phyloP scores from a whole-genome alignment of 2,113 vertebrate genomes.

The Mobula birostris region DNA sequence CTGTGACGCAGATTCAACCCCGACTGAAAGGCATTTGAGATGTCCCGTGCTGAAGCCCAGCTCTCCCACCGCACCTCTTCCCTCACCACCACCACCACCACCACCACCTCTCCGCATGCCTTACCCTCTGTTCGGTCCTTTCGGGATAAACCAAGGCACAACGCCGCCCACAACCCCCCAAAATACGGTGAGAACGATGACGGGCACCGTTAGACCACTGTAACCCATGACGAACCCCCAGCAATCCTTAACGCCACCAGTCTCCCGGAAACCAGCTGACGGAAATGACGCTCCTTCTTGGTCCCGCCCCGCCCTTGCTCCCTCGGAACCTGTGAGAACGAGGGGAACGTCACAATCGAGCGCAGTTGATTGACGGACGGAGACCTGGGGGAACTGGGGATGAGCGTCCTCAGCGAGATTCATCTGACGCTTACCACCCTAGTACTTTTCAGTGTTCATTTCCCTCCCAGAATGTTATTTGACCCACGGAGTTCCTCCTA shows the following conservation, averaged over 20 bases:
- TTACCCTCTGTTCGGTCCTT: constrained; percentile 89
- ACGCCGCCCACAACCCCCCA: constrained; percentile 78
- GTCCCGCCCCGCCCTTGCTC: not conserved
- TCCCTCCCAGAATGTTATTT: too few relatives aligned
- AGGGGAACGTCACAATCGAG: not conserved
- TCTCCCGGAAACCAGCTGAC: not conserved
- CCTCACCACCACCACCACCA: not conserved
- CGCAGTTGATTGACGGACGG: too few relatives aligned
- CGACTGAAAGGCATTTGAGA: not conserved
- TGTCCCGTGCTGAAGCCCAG: accelerated
- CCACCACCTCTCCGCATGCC: constrained; percentile 42
- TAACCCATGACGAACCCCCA: constrained; percentile 59
- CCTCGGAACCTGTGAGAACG: not conserved
- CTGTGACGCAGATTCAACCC: not conserved
- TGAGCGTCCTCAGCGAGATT: too few relatives aligned
- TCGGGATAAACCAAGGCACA: constrained; percentile 81
- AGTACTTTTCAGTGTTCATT: too few relatives aligned
- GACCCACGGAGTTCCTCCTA: too few relatives aligned
- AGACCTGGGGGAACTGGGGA: too few relatives aligned
- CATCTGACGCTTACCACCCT: too few relatives aligned
- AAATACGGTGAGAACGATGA: constrained; percentile 82
- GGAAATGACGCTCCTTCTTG: not conserved
- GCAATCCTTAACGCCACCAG: too few relatives aligned
- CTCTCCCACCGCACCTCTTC: not conserved
- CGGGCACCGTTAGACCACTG: constrained; percentile 63